A percentile compares a stretch with the other conserved stretches of the same genome.
Evolutionary conservation across 2,888 invertebrate species (phyloP).

Genomic region (Andrena marginata): DNA sequence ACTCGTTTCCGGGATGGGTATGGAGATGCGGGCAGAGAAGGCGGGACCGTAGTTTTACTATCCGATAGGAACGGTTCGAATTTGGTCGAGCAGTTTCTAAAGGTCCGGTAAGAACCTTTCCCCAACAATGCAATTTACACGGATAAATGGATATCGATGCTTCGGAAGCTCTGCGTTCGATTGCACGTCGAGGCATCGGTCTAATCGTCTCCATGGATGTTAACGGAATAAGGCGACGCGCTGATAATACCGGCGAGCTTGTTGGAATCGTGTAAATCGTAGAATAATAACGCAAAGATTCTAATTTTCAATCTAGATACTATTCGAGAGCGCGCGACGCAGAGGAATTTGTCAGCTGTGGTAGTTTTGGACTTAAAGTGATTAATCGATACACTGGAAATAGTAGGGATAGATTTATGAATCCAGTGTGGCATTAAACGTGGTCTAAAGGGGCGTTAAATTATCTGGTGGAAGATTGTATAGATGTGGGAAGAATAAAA

Average conservation of each 20-base stretch:
- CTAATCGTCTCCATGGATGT: background rate
- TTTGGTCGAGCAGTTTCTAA: slow-evolving; percentile 35
- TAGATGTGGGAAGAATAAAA: too few relatives aligned
- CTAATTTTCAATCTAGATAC: background rate
- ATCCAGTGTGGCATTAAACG: too few relatives aligned
- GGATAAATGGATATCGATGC: slow-evolving; percentile 20
- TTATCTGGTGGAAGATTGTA: too few relatives aligned
- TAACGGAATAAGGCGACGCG: background rate
- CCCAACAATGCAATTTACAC: slow-evolving; percentile 51
- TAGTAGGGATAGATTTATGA: too few relatives aligned
- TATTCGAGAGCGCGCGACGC: background rate
- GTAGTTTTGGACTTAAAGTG: too few relatives aligned
- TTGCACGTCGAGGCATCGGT: slow-evolving; percentile 20
- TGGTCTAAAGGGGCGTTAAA: too few relatives aligned
- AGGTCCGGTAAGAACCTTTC: slow-evolving; percentile 44
- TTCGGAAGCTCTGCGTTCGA: slow-evolving; percentile 19
- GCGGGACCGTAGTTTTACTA: slow-evolving; percentile 33
- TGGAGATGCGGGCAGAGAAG: slow-evolving; percentile 27
- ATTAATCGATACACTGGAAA: too few relatives aligned
- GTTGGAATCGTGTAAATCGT: background rate
- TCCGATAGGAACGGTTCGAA: slow-evolving; percentile 22
- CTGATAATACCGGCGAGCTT: background rate
- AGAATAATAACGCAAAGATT: background rate
- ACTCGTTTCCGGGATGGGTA: slow-evolving; percentile 1
- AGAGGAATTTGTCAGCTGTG: too few relatives aligned